These are phyloP conservation scores for Frieseomelitta varia DNA, from an alignment of 1,140 invertebrate species.

Conservation along the genomic window DNA sequence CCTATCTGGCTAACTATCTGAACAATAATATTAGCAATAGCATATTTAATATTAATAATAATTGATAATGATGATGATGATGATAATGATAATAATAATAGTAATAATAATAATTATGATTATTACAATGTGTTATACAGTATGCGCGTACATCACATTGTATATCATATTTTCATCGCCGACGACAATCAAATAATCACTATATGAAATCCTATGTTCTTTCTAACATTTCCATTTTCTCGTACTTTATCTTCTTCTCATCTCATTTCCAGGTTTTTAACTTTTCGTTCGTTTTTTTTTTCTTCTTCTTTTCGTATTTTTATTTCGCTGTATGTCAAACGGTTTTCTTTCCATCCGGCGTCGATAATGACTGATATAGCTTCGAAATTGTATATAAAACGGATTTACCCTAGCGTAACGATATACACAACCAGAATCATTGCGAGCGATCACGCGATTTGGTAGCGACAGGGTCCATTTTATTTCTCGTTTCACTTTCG, in stretches of 20 bases:
- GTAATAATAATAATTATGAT: background rate
- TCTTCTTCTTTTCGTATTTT: background rate
- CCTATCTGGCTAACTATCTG: constrained; percentile 22
- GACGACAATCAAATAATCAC: constrained; percentile 50
- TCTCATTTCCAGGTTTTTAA: background rate
- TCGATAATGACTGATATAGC: constrained; percentile 37
- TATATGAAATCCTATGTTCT: constrained; percentile 53
- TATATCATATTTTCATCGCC: constrained; percentile 45
- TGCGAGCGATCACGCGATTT: constrained; percentile 21
- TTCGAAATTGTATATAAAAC: constrained; percentile 37
- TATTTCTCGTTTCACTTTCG: background rate
- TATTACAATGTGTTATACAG: constrained; percentile 34
- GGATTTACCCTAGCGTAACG: constrained; percentile 19
- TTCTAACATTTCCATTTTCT: constrained; percentile 18
- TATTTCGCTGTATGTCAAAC: constrained; percentile 10
- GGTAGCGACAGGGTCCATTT: background rate
- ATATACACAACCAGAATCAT: constrained; percentile 24
- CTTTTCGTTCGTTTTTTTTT: constrained; percentile 3
- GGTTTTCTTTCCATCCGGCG: background rate
- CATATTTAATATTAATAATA: constrained; percentile 23
- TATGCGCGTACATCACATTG: constrained; percentile 52
- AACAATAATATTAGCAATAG: constrained; percentile 48
- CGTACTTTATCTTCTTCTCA: background rate
- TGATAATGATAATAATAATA: too few relatives aligned
- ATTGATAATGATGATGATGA: constrained; percentile 40